Percentiles rank a stretch among this genome's conserved stretches.
phyloP scores from a whole-genome alignment of 2,113 vertebrate genomes.

The Vicugna pacos region DNA sequence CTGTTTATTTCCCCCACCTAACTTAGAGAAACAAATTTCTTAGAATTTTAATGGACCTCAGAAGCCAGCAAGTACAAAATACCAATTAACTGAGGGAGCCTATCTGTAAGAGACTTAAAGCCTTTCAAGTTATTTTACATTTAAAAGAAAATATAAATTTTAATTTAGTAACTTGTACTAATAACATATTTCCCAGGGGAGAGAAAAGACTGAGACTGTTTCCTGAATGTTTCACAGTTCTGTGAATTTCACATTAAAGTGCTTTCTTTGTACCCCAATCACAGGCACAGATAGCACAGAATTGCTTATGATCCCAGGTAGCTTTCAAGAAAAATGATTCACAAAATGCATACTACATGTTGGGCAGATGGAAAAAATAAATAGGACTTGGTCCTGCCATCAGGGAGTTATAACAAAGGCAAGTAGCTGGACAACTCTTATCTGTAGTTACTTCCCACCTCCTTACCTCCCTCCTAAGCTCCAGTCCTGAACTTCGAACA shows the following conservation, averaged over 20 bases:
- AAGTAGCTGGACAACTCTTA: neutral
- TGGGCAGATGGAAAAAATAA: neutral
- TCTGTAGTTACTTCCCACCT: neutral
- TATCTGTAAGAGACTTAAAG: neutral
- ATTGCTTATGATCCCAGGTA: neutral
- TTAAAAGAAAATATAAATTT: slow-evolving; percentile 50
- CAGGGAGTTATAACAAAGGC: neutral
- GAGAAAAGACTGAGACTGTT: neutral
- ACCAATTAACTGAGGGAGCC: neutral
- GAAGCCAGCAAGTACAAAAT: slow-evolving; percentile 27
- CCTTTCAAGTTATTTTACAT: neutral
- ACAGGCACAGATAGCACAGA: neutral
- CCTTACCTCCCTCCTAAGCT: neutral
- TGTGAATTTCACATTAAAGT: neutral
- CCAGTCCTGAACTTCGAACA: neutral
- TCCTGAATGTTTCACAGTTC: neutral
- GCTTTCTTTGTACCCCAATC: neutral
- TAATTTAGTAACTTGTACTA: slow-evolving; percentile 29
- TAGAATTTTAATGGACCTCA: neutral
- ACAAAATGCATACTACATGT: neutral
- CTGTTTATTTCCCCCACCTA: neutral
- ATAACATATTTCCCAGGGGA: slow-evolving; percentile 49
- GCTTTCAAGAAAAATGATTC: neutral
- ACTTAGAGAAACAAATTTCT: slow-evolving; percentile 8
- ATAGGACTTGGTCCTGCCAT: neutral